A percentile compares a stretch with the other conserved stretches of the same genome.
These are phyloP conservation scores for Gnatocerus cornutus DNA, from an alignment of 2,888 invertebrate genomes.

Conservation along the genomic window DNA sequence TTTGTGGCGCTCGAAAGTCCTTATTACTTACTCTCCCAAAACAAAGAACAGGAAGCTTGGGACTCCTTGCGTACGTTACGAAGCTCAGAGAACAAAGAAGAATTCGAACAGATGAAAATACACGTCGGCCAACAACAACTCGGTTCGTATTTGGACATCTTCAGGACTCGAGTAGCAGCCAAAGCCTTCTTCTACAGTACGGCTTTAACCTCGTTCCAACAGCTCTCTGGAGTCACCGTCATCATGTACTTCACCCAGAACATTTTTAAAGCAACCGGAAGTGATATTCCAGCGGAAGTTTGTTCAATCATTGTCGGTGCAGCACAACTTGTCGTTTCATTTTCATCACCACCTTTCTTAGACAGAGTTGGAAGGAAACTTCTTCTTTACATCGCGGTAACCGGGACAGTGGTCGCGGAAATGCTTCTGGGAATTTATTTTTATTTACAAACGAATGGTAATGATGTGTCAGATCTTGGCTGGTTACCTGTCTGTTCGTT, in stretches of 20 bases:
- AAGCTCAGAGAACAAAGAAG: constrained; percentile 39
- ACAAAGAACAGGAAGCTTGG: constrained; percentile 75
- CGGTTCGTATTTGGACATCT: constrained; percentile 30
- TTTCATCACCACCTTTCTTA: constrained; percentile 81
- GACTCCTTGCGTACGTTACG: constrained; percentile 66
- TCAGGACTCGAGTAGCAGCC: constrained; percentile 26
- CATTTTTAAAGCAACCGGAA: constrained; percentile 80
- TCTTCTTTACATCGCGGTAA: constrained; percentile 80
- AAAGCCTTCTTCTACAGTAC: constrained; percentile 52
- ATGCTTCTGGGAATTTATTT: constrained; percentile 77
- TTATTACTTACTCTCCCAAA: constrained; percentile 7
- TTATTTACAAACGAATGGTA: constrained; percentile 72
- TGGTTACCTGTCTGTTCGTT: constrained; percentile 67
- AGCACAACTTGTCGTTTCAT: constrained; percentile 83
- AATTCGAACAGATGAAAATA: constrained; percentile 51
- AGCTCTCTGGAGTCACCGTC: constrained; percentile 56
- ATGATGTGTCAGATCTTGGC: constrained; percentile 51
- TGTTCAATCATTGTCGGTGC: constrained; percentile 85
- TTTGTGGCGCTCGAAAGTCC: constrained; percentile 50
- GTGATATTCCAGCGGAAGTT: constrained; percentile 74
- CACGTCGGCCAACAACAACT: constrained; percentile 27
- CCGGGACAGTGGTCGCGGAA: constrained; percentile 78
- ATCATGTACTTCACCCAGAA: constrained; percentile 60
- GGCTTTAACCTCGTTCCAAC: constrained; percentile 53
- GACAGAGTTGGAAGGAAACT: constrained; percentile 83